Evolutionary conservation across 2,888 invertebrate species (phyloP).

Genomic region (Lacanobia oleracea): DNA sequence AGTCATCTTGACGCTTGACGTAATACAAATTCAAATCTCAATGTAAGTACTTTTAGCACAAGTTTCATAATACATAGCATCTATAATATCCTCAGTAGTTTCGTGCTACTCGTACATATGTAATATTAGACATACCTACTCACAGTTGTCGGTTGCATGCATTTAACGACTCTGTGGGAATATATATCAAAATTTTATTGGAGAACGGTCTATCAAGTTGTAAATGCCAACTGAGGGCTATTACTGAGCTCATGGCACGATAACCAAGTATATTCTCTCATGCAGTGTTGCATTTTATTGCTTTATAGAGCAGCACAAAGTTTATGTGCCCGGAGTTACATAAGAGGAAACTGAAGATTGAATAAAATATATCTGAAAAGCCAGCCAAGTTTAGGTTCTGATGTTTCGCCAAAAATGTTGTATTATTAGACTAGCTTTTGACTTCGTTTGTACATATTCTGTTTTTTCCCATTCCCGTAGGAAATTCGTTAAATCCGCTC

Average conservation of each 20-base stretch:
- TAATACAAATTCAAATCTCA: too few species aligned
- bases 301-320: background rate
- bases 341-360: background rate
- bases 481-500: too few species aligned
- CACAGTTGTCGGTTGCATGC: slow-evolving; percentile 17
- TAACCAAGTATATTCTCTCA: slow-evolving; percentile 15
- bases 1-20: too few species aligned
- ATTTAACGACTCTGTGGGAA: slow-evolving; percentile 28
- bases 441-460: too few species aligned
- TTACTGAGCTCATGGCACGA: slow-evolving; percentile 12
- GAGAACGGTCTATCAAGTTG: slow-evolving; percentile 28
- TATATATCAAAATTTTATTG: slow-evolving; percentile 36
- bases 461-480: too few species aligned
- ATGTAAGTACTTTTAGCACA: too few species aligned
- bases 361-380: background rate
- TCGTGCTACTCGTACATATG: background rate
- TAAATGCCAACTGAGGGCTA: slow-evolving; percentile 33
- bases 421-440: too few species aligned
- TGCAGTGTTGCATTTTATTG: slow-evolving; percentile 35
- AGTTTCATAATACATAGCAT: too few species aligned
- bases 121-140: background rate
- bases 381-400: background rate
- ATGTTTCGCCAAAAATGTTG: too few species aligned
- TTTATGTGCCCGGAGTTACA: background rate
- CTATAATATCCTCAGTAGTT: background rate